Evolutionary conservation across 1,140 invertebrate genomes (phyloP).

Genomic region (Solenopsis invicta): DNA sequence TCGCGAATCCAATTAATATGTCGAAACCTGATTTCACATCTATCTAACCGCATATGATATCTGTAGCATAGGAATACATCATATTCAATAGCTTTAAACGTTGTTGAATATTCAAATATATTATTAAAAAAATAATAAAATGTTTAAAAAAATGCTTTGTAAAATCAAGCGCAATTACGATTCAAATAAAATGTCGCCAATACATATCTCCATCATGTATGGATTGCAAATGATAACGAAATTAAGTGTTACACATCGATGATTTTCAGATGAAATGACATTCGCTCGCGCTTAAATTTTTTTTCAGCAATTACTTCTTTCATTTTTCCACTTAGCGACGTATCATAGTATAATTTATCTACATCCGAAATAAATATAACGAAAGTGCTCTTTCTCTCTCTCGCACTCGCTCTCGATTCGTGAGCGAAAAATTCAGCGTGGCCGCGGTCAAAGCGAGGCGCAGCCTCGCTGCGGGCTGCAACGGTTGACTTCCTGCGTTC

Average conservation of each 20-base stretch:
- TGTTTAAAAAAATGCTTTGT: background rate
- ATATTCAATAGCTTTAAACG: slow-evolving; percentile 12
- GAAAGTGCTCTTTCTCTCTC: background rate
- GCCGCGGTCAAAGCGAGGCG: slow-evolving; percentile 27
- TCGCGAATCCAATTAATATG: slow-evolving; percentile 13
- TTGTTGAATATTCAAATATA: slow-evolving; percentile 7
- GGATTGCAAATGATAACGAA: background rate
- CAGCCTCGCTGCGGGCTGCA: slow-evolving; percentile 14
- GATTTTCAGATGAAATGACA: slow-evolving; percentile 10
- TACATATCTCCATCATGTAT: background rate
- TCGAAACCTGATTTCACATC: background rate
- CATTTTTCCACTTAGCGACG: background rate
- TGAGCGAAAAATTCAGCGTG: slow-evolving; percentile 28
- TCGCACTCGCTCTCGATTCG: background rate
- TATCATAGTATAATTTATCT: background rate
- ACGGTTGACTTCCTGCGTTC: slow-evolving; percentile 64
- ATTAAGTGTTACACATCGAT: background rate
- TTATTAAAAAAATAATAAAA: slow-evolving; percentile 9
- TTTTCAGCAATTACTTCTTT: background rate
- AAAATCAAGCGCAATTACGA: background rate
- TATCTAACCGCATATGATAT: background rate
- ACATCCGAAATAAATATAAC: background rate
- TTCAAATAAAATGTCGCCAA: background rate
- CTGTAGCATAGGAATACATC: background rate
- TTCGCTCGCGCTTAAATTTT: background rate